Base-by-base conservation (phyloP, 92 coral and sea anemone species). In the Umimayanthus chanpuru region DNA sequence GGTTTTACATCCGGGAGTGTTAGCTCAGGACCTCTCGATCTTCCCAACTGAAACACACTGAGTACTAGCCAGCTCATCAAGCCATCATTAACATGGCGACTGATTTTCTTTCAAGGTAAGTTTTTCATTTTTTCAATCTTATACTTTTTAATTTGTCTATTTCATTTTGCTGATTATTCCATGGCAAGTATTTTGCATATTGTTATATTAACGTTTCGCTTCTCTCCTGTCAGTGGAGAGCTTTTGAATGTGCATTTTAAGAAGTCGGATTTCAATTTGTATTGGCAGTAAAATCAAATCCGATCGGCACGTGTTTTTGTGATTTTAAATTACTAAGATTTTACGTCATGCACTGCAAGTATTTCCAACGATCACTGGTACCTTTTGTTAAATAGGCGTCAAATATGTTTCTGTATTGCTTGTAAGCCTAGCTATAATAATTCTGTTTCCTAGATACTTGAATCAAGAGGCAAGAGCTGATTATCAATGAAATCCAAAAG, bases 1-100 rank as follows among this genome's bases (percentile, higher is more conserved):
- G 26, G 28, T 9, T 25, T n/a, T 18, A 21, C 82, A 88, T 91
- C 91, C 91, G 91, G 89, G 93, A 85, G n/a, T 11, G 39, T 75
- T 82, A 82, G 75, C 73, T 78, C 89, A 85, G 89, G 89, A 85
- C 73, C 38, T 78, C 89, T 50, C 86, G 81, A 78, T 61, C 89
- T 55, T 38, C 79, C 25, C 47, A 74, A 9, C 49, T 74, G 79
- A 74, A 20, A 32, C 14, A 4, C 23, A 21, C 28, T 91, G 91
- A 80, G 67, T 20, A 32, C 84, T 85, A 88, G 89, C 93, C 93
- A 91, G 91, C 93, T 91, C 93, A 91, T 90, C 89, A 89, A 83
- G 82, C 91, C 91, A 88, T 74, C 88, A 85, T 91, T 76, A 32
- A 32, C 36, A 88, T 90, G 89, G 89, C 86, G 68, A 77, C 66